Evolutionary conservation across 2,888 invertebrate genomes (phyloP).

Genomic region (Nomada hirtipes): DNA sequence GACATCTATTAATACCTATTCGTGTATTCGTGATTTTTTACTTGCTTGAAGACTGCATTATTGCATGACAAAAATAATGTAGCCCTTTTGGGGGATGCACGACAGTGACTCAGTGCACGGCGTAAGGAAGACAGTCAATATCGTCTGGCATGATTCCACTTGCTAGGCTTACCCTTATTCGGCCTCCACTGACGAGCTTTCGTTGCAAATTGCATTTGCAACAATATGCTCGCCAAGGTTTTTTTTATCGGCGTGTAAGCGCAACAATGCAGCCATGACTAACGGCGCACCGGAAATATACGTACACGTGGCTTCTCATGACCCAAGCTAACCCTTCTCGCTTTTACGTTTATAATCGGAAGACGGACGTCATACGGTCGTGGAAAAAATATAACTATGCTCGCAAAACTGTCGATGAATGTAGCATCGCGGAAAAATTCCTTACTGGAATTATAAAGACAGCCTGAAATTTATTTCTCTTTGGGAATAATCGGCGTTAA

Average conservation of each 20-base stretch:
- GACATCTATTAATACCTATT: too few species aligned
- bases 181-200: not conserved
- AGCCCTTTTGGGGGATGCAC: not conserved
- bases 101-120: not conserved
- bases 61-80: not conserved
- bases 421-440: too few species aligned
- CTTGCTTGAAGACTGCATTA: not conserved
- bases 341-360: conserved; percentile 17
- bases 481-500: too few species aligned
- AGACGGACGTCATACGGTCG: not conserved
- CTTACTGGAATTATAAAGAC: too few species aligned
- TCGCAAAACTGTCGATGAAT: too few species aligned
- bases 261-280: not conserved
- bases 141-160: not conserved
- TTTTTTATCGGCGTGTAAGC: not conserved
- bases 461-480: too few species aligned
- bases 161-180: not conserved
- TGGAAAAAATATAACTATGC: not conserved
- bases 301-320: not conserved
- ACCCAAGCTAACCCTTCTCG: conserved; percentile 10
- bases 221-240: not conserved
- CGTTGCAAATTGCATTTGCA: not conserved
- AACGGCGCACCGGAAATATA: not conserved
- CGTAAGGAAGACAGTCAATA: not conserved
- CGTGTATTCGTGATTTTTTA: not conserved